Evolutionary conservation across 1,140 invertebrate species (phyloP).

Genomic region (Gryon sp.): DNA sequence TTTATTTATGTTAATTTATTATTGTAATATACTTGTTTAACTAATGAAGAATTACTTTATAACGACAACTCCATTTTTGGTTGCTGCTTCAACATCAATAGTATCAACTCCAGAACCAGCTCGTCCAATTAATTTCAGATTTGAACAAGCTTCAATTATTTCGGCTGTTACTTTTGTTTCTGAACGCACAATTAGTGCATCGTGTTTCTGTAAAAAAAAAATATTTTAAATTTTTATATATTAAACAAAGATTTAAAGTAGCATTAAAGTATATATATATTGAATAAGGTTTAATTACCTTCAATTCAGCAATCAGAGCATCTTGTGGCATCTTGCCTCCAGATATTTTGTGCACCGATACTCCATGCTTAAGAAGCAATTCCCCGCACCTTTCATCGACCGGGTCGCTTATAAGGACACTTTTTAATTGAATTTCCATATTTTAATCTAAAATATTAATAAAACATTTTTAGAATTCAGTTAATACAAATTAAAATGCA

Average conservation of each 20-base stretch:
- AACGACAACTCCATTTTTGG: slow-evolving; percentile 91
- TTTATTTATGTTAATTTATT: slow-evolving; percentile 20
- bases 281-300: too few relatives aligned
- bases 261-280: too few relatives aligned
- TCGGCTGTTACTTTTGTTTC: slow-evolving; percentile 98
- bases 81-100: slow-evolving; percentile 94
- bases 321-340: slow-evolving; percentile 91
- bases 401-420: slow-evolving; percentile 94
- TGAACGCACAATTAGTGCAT: slow-evolving; percentile 95
- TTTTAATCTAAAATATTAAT: slow-evolving; percentile 40
- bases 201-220: slow-evolving; percentile 83
- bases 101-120: slow-evolving; percentile 99
- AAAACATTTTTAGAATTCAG: not conserved
- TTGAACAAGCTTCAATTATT: slow-evolving; percentile 87
- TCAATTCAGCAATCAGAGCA: slow-evolving; percentile 90
- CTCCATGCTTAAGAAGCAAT: slow-evolving; percentile 87
- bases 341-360: slow-evolving; percentile 90
- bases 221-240: too few relatives aligned
- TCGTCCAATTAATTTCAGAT: slow-evolving; percentile 92
- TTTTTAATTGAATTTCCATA: slow-evolving; percentile 79
- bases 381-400: slow-evolving; percentile 92
- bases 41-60: slow-evolving; percentile 88
- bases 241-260: too few relatives aligned
- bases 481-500: too few relatives aligned
- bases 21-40: slow-evolving; percentile 10